A percentile compares a stretch with the other conserved stretches of the same genome.
phyloP scores from a whole-genome alignment of 2,113 vertebrate genomes.

The Trinectes maculatus region DNA sequence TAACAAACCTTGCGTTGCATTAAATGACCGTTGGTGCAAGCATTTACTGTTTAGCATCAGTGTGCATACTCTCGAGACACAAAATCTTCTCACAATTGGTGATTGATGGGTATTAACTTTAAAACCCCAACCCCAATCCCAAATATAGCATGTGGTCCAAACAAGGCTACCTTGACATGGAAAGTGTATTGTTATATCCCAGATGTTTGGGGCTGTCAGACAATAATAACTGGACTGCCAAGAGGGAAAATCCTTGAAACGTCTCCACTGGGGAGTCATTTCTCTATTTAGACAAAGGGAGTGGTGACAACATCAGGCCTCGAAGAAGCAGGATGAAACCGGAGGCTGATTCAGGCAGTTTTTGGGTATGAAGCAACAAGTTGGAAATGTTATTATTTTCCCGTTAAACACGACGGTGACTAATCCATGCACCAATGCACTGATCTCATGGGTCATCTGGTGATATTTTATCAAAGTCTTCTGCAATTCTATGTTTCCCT shows the following conservation, averaged over 20 bases:
- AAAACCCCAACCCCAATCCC: conserved; percentile 3
- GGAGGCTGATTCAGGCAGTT: background rate
- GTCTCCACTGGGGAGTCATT: conserved; percentile 31
- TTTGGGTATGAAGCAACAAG: conserved; percentile 1
- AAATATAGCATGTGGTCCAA: conserved; percentile 5
- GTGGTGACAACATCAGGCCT: conserved; percentile 37
- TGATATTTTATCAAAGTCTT: background rate
- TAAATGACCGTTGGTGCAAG: no score
- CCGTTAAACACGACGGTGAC: background rate
- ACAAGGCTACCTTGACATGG: conserved; percentile 33
- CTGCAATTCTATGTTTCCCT: background rate
- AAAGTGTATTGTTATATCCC: conserved; percentile 53
- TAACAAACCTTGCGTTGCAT: no score
- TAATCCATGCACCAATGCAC: background rate
- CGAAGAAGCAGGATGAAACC: conserved; percentile 30
- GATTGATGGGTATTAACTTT: background rate
- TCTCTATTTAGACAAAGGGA: conserved; percentile 42
- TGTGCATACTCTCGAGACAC: background rate
- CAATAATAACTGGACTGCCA: conserved; percentile 57
- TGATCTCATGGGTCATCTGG: background rate
- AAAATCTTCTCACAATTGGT: background rate
- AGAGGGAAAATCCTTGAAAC: conserved; percentile 51
- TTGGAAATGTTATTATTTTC: conserved; percentile 10
- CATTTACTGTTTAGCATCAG: no score
- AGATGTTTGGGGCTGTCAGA: conserved; percentile 62